A percentile compares a stretch with the other conserved stretches of the same genome.
Conservation (phyloP, 2,888 invertebrate species). For the Oscheius sp. region DNA sequence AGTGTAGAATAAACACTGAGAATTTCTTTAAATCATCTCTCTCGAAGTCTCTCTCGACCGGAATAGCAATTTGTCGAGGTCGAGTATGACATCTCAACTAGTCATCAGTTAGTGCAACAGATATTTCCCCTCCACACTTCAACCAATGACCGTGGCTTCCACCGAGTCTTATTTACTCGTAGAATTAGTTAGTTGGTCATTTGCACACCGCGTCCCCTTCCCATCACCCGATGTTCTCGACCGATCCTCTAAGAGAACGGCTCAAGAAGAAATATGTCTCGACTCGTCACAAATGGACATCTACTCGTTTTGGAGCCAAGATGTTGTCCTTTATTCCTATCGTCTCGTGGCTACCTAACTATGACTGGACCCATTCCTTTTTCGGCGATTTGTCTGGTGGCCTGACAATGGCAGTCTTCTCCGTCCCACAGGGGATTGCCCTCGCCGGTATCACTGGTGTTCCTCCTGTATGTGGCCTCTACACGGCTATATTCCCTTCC, state of each 20-base stretch:
- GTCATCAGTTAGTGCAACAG: too few species aligned
- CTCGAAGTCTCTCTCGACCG: too few species aligned
- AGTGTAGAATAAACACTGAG: too few species aligned
- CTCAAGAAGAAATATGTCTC: constrained; percentile 7
- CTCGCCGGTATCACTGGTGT: constrained; percentile 71
- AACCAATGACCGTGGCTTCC: constrained; percentile 4
- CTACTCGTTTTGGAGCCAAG: constrained; percentile 5
- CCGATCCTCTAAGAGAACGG: background rate
- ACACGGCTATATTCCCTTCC: constrained; percentile 72
- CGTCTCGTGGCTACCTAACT: constrained; percentile 46
- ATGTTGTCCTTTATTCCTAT: constrained; percentile 53
- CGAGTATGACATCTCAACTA: too few species aligned
- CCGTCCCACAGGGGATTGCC: constrained; percentile 69
- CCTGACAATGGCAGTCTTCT: constrained; percentile 71
- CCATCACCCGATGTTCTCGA: background rate
- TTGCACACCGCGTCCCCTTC: background rate
- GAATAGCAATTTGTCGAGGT: too few species aligned
- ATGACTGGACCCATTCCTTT: constrained; percentile 68
- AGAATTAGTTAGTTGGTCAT: constrained; percentile 29
- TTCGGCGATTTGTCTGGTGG: constrained; percentile 71
- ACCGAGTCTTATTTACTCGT: constrained; percentile 11
- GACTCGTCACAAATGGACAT: constrained; percentile 28
- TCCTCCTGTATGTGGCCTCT: constrained; percentile 71
- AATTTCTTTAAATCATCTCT: too few species aligned
- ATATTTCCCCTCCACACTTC: background rate